Evolutionary conservation across 2,888 invertebrate species (phyloP).

Genomic region (Phengaris alcon): DNA sequence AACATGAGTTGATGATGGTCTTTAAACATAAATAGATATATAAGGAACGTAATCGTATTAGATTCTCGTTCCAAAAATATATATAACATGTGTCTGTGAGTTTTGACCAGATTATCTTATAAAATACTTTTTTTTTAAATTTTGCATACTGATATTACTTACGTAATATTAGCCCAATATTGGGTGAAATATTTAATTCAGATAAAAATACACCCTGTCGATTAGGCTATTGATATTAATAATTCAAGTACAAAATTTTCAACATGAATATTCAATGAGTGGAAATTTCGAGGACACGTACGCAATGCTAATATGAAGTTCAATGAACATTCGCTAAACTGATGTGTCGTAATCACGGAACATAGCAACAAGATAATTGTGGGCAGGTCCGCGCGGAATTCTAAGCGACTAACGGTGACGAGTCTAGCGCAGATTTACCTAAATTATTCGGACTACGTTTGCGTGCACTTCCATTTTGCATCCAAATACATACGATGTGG

Average conservation of each 20-base stretch:
- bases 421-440: slow-evolving; percentile 68
- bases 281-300: slow-evolving; percentile 47
- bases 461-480: slow-evolving; percentile 42
- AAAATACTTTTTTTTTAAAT: no score
- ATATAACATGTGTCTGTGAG: no score
- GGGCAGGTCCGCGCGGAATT: slow-evolving; percentile 57
- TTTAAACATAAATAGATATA: no score
- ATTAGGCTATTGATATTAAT: background rate
- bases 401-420: slow-evolving; percentile 67
- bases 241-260: slow-evolving; percentile 32
- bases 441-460: slow-evolving; percentile 70
- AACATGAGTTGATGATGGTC: no score
- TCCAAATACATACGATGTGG: slow-evolving; percentile 38
- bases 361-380: slow-evolving; percentile 68
- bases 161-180: no score
- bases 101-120: no score
- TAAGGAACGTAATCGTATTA: no score
- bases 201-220: no score
- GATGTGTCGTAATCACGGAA: slow-evolving; percentile 55
- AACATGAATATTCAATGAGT: slow-evolving; percentile 43
- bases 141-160: no score
- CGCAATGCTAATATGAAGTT: slow-evolving; percentile 48
- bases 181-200: no score
- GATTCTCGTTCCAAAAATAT: no score
- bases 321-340: slow-evolving; percentile 34